Evolutionary conservation across 2,113 vertebrate genomes (phyloP).

Genomic region (Scophthalmus maximus): DNA sequence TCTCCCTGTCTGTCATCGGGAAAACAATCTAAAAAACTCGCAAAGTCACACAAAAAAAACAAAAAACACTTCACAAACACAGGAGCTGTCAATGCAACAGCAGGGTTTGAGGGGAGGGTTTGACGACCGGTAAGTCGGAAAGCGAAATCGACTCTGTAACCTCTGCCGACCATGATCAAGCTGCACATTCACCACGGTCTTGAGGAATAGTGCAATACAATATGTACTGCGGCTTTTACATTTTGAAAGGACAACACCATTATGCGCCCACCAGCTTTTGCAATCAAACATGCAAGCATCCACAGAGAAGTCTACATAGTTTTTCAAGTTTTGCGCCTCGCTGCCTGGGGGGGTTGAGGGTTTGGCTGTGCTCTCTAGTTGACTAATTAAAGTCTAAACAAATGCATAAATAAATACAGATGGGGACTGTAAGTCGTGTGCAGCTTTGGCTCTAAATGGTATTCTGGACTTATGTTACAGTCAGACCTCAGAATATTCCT

Average conservation of each 20-base stretch:
- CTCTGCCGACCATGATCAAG: conserved; percentile 2
- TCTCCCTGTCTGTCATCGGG: conserved; percentile 45
- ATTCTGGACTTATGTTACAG: conserved; percentile 56
- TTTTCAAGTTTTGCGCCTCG: conserved; percentile 40
- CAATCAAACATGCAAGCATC: conserved; percentile 32
- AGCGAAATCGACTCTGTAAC: background rate
- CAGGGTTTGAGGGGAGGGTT: conserved; percentile 2
- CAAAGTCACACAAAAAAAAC: conserved; percentile 39
- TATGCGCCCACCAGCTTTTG: conserved; percentile 33
- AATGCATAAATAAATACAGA: conserved; percentile 79
- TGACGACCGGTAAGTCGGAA: background rate
- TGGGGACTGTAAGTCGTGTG: conserved; percentile 49
- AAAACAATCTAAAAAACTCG: conserved; percentile 45
- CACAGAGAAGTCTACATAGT: conserved; percentile 17
- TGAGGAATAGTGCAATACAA: background rate
- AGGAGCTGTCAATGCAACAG: conserved; percentile 34
- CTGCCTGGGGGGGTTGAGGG: conserved; percentile 36
- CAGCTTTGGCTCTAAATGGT: conserved; percentile 48
- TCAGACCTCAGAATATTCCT: conserved; percentile 26
- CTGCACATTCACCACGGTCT: conserved; percentile 8
- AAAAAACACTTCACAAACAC: conserved; percentile 30
- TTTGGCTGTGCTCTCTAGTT: conserved; percentile 57
- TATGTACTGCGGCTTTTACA: background rate
- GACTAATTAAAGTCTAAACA: conserved; percentile 78
- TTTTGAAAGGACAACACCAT: conserved; percentile 17